Evolutionary conservation across 2,113 vertebrate genomes (phyloP).

Genomic region (Alligator sinensis): DNA sequence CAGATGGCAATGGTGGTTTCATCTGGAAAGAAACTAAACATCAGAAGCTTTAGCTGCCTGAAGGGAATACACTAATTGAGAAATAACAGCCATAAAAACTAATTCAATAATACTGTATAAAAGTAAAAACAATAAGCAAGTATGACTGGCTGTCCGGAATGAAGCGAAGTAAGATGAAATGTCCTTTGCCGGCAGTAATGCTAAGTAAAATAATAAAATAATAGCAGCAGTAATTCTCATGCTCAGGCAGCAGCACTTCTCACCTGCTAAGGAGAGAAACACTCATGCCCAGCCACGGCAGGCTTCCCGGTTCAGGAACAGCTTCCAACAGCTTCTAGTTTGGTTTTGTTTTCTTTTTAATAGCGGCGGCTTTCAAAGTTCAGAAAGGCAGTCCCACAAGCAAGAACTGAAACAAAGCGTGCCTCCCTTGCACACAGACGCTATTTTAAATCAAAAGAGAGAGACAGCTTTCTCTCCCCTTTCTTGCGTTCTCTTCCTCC

Average conservation of each 20-base stretch:
- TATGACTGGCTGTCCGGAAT: slow-evolving; percentile 64
- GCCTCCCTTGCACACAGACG: neutral
- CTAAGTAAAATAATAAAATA: neutral
- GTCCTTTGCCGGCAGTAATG: neutral
- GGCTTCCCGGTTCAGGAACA: neutral
- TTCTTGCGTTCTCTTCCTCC: neutral
- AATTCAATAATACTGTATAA: slow-evolving; percentile 59
- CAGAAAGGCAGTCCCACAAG: neutral
- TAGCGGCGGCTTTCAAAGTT: neutral
- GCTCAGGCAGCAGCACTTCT: neutral
- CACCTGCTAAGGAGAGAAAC: neutral
- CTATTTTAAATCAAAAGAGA: neutral
- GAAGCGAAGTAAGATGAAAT: slow-evolving; percentile 66
- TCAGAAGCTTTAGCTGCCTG: slow-evolving; percentile 28
- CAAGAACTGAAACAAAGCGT: neutral
- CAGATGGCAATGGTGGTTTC: slow-evolving; percentile 6
- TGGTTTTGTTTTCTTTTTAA: neutral
- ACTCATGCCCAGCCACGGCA: accelerated
- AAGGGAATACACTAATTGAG: slow-evolving; percentile 63
- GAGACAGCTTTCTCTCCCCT: neutral
- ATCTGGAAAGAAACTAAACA: slow-evolving; percentile 29
- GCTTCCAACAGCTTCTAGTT: neutral
- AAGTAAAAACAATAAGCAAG: slow-evolving; percentile 65
- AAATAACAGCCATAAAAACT: slow-evolving; percentile 71
- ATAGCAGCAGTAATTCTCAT: neutral